Percentiles rank a stretch among this genome's conserved stretches.
Evolutionary conservation across 2,113 vertebrate species (phyloP).

Genomic region (Rhinichthys klamathensis): DNA sequence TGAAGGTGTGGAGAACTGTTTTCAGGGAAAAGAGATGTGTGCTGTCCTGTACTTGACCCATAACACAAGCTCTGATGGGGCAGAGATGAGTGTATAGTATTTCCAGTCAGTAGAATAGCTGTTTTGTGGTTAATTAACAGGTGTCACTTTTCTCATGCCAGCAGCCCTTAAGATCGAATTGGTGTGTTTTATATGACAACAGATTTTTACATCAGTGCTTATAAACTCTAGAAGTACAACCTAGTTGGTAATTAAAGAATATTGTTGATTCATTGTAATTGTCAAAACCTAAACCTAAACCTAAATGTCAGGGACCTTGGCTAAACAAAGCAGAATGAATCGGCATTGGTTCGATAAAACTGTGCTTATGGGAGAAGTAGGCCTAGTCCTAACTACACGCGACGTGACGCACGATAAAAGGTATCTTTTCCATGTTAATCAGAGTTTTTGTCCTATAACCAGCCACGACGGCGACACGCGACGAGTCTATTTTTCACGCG

Average conservation of each 20-base stretch:
- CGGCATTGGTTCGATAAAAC: neutral
- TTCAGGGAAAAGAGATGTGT: neutral
- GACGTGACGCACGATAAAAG: too few relatives aligned
- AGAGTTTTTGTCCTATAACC: too few relatives aligned
- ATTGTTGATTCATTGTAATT: neutral
- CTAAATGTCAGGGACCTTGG: neutral
- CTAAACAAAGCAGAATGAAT: neutral
- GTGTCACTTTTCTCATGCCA: neutral
- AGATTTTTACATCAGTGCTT: neutral
- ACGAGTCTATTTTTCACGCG: too few relatives aligned
- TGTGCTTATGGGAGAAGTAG: neutral
- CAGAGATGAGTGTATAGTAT: neutral
- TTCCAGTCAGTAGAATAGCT: neutral
- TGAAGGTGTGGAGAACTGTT: neutral
- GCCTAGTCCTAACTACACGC: too few relatives aligned
- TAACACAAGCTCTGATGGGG: neutral
- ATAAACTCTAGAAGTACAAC: neutral
- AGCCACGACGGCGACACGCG: too few relatives aligned
- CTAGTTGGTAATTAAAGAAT: neutral
- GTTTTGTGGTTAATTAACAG: conserved; percentile 9
- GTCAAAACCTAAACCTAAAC: neutral
- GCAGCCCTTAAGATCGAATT: neutral
- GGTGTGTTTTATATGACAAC: neutral
- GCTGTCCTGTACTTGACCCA: conserved; percentile 24
- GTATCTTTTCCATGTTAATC: too few relatives aligned